These are phyloP conservation scores for Percina caprodes DNA, from an alignment of 2,113 vertebrate species.

Conservation along the genomic window DNA sequence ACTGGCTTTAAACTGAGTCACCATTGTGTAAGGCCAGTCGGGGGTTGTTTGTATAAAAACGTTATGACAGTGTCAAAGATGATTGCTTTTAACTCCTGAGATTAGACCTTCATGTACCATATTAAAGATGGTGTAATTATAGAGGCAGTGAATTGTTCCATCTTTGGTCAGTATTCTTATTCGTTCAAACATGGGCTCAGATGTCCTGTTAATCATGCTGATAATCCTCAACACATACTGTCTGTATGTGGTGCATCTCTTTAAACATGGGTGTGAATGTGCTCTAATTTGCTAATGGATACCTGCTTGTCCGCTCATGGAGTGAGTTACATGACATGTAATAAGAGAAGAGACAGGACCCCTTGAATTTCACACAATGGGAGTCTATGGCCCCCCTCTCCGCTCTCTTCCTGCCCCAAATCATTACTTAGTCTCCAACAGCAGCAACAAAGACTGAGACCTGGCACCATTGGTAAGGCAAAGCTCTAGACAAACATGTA, in stretches of 20 bases:
- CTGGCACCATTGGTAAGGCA: conserved; percentile 8
- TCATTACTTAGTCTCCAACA: conserved; percentile 32
- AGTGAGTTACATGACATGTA: conserved; percentile 52
- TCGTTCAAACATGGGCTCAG: not conserved
- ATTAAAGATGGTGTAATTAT: conserved; percentile 26
- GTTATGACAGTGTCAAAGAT: not conserved
- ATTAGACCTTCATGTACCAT: not conserved
- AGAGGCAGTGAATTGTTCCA: conserved; percentile 18
- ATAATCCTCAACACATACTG: conserved; percentile 57
- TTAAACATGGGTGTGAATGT: conserved; percentile 48
- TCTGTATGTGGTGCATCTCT: not conserved
- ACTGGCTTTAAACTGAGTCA: not conserved
- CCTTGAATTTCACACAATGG: conserved; percentile 33
- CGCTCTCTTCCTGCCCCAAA: not conserved
- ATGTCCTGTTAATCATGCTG: conserved; percentile 42
- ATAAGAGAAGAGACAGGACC: conserved; percentile 58
- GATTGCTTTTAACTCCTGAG: not conserved
- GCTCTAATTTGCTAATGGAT: conserved; percentile 46
- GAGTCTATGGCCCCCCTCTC: conserved; percentile 13
- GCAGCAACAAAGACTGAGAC: conserved; percentile 18
- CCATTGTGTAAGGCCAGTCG: not conserved
- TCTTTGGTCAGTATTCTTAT: conserved; percentile 15
- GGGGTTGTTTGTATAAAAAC: not conserved
- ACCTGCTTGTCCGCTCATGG: conserved; percentile 29
- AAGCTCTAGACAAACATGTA: conserved; percentile 6